phyloP scores from a whole-genome alignment of 2,797 vertebrate species.

The Dermochelys coriacea region DNA sequence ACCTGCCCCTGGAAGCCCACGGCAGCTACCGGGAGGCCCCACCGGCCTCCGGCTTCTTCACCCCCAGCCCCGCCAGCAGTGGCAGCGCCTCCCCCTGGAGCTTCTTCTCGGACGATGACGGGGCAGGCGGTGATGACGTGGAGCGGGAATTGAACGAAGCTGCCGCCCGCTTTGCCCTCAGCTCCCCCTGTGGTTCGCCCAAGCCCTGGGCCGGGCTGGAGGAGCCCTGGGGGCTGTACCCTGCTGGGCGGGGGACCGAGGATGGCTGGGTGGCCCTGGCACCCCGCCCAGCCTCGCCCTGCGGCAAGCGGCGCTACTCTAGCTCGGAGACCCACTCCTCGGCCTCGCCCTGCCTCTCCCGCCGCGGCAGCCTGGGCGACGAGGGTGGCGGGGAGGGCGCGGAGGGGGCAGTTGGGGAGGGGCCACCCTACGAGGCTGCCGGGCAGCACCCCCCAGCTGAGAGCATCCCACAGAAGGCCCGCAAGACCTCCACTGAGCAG shows the following conservation, averaged over 20 bases:
- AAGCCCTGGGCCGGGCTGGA: constrained; percentile 72
- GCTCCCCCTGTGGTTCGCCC: constrained; percentile 77
- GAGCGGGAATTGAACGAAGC: constrained; percentile 88
- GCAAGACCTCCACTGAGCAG: constrained; percentile 92
- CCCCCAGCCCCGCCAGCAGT: constrained; percentile 92
- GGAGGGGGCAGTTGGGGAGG: constrained; percentile 54
- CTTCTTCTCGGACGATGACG: constrained; percentile 92
- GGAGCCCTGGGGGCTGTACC: constrained; percentile 73
- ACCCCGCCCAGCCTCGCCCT: constrained; percentile 88
- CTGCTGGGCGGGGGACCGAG: constrained; percentile 61
- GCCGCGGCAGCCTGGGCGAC: constrained; percentile 90
- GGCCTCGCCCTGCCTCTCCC: constrained; percentile 82
- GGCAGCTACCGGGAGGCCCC: constrained; percentile 88
- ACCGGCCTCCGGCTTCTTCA: constrained; percentile 82
- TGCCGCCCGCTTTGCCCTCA: constrained; percentile 85
- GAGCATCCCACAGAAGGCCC: constrained; percentile 92
- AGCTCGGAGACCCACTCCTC: constrained; percentile 79
- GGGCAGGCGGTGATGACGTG: constrained; percentile 91
- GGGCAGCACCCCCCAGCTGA: constrained; percentile 73
- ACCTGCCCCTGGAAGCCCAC: constrained; percentile 88
- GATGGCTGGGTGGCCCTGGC: constrained; percentile 74
- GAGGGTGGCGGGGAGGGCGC: constrained; percentile 75
- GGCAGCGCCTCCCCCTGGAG: constrained; percentile 92
- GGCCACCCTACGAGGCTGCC: constrained; percentile 55
- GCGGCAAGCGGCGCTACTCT: constrained; percentile 91